Conservation (phyloP, 2,888 invertebrate species). For the Thumatha senex region DNA sequence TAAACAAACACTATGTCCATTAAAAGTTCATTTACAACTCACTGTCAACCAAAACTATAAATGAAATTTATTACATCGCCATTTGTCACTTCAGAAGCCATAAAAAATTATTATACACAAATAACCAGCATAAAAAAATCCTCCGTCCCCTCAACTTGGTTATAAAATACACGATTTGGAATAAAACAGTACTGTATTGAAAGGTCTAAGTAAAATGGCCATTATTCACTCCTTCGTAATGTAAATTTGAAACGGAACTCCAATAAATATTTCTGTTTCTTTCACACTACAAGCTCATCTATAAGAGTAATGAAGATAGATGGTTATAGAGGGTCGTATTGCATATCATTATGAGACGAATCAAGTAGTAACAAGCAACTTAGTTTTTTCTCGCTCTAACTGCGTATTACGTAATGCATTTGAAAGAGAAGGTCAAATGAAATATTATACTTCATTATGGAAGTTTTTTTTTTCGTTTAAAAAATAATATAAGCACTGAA, state of each 20-base stretch:
- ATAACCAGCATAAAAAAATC: slow-evolving; percentile 38
- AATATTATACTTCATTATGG: slow-evolving; percentile 49
- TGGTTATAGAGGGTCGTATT: slow-evolving; percentile 58
- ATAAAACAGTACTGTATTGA: slow-evolving; percentile 20
- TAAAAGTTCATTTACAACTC: slow-evolving; percentile 57
- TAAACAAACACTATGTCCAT: slow-evolving; percentile 45
- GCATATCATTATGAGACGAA: slow-evolving; percentile 66
- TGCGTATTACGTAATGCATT: slow-evolving; percentile 10
- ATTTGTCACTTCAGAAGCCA: slow-evolving; percentile 54
- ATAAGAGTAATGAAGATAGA: slow-evolving; percentile 36
- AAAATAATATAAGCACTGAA: slow-evolving; percentile 44
- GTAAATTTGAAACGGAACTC: slow-evolving; percentile 39
- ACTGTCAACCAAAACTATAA: slow-evolving; percentile 56
- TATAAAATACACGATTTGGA: slow-evolving; percentile 23
- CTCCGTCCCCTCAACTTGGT: slow-evolving; percentile 28
- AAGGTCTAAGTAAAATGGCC: slow-evolving; percentile 42
- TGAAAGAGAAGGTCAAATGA: slow-evolving; percentile 41
- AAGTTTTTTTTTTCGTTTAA: slow-evolving; percentile 40
- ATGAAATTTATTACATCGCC: slow-evolving; percentile 50
- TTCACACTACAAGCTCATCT: slow-evolving; percentile 6
- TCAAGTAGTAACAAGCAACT: slow-evolving; percentile 27
- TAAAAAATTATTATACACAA: slow-evolving; percentile 47
- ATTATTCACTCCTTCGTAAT: slow-evolving; percentile 39
- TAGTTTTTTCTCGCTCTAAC: slow-evolving; percentile 47
- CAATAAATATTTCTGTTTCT: slow-evolving; percentile 22